Evolutionary conservation across 2,888 invertebrate genomes (phyloP).

Genomic region (Scaptomyza caliginosa): DNA sequence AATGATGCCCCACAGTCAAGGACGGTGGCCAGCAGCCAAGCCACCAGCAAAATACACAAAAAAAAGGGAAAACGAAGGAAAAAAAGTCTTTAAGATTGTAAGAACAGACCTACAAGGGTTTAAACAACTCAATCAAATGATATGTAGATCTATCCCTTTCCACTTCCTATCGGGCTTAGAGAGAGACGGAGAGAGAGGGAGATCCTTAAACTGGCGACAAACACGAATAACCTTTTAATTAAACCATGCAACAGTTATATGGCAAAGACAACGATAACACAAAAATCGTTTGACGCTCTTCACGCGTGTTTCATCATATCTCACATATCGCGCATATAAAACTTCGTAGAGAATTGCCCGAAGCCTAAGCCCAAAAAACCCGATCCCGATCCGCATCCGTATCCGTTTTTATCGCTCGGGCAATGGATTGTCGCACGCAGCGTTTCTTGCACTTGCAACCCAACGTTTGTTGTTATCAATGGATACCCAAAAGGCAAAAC

Average conservation of each 20-base stretch:
- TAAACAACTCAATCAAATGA: slow-evolving; percentile 61
- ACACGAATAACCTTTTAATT: slow-evolving; percentile 83
- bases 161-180: not conserved
- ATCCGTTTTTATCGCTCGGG: slow-evolving; percentile 28
- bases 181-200: slow-evolving; percentile 10
- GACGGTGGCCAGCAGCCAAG: slow-evolving; percentile 39
- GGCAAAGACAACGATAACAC: slow-evolving; percentile 53
- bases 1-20: slow-evolving; percentile 59
- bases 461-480: slow-evolving; percentile 50
- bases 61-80: not conserved
- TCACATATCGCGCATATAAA: slow-evolving; percentile 27
- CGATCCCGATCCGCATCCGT: not conserved
- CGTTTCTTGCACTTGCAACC: slow-evolving; percentile 25
- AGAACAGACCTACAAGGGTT: slow-evolving; percentile 15
- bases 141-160: not conserved
- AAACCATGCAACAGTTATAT: slow-evolving; percentile 67
- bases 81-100: slow-evolving; percentile 78
- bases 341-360: not conserved
- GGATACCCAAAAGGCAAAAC: slow-evolving; percentile 9
- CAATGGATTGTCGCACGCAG: slow-evolving; percentile 53
- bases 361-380: slow-evolving; percentile 1
- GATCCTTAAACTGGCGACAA: slow-evolving; percentile 37
- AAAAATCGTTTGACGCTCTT: slow-evolving; percentile 68
- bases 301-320: slow-evolving; percentile 68
- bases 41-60: not conserved